phyloP scores from a whole-genome alignment of 2,113 vertebrate species.

The Podarcis raffonei region DNA sequence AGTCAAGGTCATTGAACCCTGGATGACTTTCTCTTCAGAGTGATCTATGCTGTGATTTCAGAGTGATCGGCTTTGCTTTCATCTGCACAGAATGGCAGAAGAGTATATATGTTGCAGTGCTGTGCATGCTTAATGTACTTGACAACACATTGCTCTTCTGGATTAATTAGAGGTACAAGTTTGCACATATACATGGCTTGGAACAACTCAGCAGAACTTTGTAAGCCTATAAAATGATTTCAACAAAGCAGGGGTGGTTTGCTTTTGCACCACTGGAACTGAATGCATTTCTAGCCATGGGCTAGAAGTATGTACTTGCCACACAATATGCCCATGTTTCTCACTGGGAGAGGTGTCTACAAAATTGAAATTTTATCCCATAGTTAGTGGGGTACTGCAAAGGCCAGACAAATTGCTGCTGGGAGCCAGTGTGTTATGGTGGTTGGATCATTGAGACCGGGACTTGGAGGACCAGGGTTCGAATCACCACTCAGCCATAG shows the following conservation, averaged over 20 bases:
- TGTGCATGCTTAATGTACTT: background rate
- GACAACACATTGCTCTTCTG: background rate
- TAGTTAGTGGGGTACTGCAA: background rate
- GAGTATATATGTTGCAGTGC: background rate
- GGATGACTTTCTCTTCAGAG: background rate
- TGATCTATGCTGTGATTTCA: background rate
- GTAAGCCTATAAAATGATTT: background rate
- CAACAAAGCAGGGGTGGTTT: background rate
- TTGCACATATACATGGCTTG: background rate
- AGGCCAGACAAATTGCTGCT: background rate
- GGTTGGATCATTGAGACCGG: too few species aligned
- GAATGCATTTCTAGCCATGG: background rate
- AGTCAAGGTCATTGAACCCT: background rate
- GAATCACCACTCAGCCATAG: too few species aligned
- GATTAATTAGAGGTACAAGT: background rate
- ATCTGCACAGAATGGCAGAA: background rate
- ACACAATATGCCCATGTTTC: background rate
- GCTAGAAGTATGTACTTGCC: background rate
- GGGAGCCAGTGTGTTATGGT: too few species aligned
- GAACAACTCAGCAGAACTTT: background rate
- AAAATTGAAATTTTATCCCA: background rate
- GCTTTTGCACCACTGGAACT: background rate
- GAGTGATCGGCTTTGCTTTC: background rate
- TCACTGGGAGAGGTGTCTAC: too few species aligned
- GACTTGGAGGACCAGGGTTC: too few species aligned